A percentile compares a stretch with the other conserved stretches of the same genome.
These are phyloP conservation scores for Brachylomia viminalis DNA, from an alignment of 2,888 invertebrate species.

Conservation along the genomic window DNA sequence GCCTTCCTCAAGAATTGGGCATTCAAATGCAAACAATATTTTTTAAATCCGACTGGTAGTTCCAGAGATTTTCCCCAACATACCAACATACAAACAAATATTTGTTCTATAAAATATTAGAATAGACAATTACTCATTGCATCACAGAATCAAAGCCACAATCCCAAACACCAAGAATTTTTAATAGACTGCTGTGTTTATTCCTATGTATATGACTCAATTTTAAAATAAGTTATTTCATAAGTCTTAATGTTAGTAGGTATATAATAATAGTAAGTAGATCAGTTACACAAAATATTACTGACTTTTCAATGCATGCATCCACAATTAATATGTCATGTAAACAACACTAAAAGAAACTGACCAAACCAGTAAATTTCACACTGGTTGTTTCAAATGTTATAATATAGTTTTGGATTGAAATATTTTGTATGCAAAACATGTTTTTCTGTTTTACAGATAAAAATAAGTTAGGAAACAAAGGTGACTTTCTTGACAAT, in stretches of 20 bases:
- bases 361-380: slow-evolving; percentile 42
- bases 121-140: background rate
- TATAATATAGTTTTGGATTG: slow-evolving; percentile 6
- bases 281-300: slow-evolving; percentile 2
- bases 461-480: background rate
- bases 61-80: no score
- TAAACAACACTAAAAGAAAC: slow-evolving; percentile 49
- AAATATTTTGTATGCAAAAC: slow-evolving; percentile 13
- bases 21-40: no score
- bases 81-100: no score
- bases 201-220: background rate
- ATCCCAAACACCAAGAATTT: background rate
- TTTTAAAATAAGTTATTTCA: background rate
- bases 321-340: slow-evolving; percentile 32
- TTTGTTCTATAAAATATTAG: no score
- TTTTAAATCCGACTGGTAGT: no score
- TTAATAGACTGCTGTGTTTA: background rate
- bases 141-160: background rate
- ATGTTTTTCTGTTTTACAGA: slow-evolving; percentile 6
- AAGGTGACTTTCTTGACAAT: background rate
- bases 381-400: slow-evolving; percentile 26
- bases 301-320: slow-evolving; percentile 16
- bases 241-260: background rate
- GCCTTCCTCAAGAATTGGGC: no score
- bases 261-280: background rate